Conservation (phyloP, 2,113 vertebrate genomes). For the Anseranas semipalmata region DNA sequence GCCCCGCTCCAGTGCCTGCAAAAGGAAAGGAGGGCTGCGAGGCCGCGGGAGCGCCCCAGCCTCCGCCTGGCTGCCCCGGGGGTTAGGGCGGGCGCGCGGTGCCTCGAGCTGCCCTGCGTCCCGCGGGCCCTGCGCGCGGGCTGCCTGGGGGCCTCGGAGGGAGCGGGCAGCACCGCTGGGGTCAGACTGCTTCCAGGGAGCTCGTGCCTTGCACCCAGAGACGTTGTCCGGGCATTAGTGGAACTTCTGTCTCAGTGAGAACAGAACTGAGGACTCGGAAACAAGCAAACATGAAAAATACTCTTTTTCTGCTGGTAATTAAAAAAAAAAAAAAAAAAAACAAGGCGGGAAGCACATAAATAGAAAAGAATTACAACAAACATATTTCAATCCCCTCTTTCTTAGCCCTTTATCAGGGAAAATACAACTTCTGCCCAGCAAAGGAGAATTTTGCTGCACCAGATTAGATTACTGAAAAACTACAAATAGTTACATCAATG, state of each 20-base stretch:
- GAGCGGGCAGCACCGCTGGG: not conserved
- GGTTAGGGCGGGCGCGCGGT: not conserved
- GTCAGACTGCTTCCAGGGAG: not conserved
- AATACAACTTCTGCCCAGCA: not conserved
- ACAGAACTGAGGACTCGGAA: not conserved
- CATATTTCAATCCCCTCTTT: not conserved
- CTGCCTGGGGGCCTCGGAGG: not conserved
- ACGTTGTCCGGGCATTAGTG: not conserved
- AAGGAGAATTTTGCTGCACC: conserved; percentile 8
- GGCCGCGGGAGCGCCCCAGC: not conserved
- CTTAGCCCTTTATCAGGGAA: not conserved
- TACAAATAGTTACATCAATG: conserved; percentile 50
- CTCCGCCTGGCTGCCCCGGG: not conserved
- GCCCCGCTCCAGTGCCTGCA: not conserved
- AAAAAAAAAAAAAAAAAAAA: no score
- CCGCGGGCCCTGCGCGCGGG: no score
- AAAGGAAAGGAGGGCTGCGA: not conserved
- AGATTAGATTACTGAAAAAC: not conserved
- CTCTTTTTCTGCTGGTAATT: not conserved
- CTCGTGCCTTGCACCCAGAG: not conserved
- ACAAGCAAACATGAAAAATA: not conserved
- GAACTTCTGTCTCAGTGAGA: no score
- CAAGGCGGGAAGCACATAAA: not conserved
- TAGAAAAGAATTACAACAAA: not conserved
- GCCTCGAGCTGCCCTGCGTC: not conserved